Conservation (phyloP, 2,113 vertebrate genomes). For the Crotophaga sulcirostris region DNA sequence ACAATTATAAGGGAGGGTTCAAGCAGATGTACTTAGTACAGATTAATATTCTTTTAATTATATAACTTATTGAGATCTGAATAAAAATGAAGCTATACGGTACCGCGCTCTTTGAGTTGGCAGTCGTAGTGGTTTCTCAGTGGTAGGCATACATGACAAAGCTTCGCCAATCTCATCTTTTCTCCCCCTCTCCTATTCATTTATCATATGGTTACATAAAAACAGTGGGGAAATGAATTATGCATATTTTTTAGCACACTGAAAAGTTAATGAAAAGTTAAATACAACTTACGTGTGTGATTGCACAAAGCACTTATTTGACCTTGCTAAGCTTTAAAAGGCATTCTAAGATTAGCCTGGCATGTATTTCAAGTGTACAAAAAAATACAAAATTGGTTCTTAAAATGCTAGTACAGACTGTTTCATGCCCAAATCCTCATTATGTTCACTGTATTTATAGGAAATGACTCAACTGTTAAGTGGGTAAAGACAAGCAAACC, state of each 20-base stretch:
- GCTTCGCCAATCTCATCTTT: not conserved
- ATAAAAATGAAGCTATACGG: not conserved
- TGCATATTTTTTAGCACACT: not conserved
- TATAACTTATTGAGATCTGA: not conserved
- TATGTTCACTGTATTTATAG: slow-evolving; percentile 37
- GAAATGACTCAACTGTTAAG: slow-evolving; percentile 31
- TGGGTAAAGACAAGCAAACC: not conserved
- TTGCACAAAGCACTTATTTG: slow-evolving; percentile 37
- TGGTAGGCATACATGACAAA: not conserved
- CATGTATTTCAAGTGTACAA: slow-evolving; percentile 35
- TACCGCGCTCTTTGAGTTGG: not conserved
- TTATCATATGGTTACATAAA: slow-evolving; percentile 38
- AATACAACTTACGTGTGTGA: slow-evolving; percentile 29
- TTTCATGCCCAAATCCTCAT: slow-evolving; percentile 43
- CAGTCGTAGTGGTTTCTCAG: not conserved
- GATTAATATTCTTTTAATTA: slow-evolving; percentile 47
- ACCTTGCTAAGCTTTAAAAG: slow-evolving; percentile 48
- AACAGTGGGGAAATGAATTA: slow-evolving; percentile 45
- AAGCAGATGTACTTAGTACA: not conserved
- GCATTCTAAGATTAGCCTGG: slow-evolving; percentile 46
- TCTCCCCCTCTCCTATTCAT: not conserved
- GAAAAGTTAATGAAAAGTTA: slow-evolving; percentile 60
- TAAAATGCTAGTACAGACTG: slow-evolving; percentile 5
- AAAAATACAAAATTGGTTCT: not conserved
- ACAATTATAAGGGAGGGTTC: not conserved